Evolutionary conservation across 2,797 vertebrate species (phyloP).

Genomic region (Hyperoplus lanceolatus): DNA sequence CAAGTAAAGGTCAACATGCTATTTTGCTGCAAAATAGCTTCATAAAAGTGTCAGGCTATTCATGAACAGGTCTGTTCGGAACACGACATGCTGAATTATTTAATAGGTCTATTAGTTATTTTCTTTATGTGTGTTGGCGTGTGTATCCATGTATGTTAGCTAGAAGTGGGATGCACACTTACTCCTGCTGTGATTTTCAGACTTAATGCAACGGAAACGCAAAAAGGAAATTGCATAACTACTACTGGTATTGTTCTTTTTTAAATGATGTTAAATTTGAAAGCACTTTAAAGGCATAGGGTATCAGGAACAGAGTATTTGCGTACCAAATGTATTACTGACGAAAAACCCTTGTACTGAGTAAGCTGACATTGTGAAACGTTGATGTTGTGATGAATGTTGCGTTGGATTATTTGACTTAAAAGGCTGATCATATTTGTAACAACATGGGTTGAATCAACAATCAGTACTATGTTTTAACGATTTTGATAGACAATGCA

Average conservation of each 20-base stretch:
- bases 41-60: not conserved
- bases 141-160: not conserved
- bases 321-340: not conserved
- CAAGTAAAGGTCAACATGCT: conserved; percentile 7
- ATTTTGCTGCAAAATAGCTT: not conserved
- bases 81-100: not conserved
- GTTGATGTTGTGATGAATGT: not conserved
- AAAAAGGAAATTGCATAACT: not conserved
- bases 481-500: not conserved
- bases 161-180: not conserved
- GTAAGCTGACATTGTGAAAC: not conserved
- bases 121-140: not conserved
- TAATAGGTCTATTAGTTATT: not conserved
- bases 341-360: not conserved
- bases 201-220: not conserved
- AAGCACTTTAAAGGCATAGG: not conserved
- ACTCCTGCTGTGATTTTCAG: not conserved
- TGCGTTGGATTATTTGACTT: not conserved
- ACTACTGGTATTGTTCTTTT: not conserved
- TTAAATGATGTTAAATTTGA: not conserved
- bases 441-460: not conserved
- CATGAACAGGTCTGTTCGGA: not conserved
- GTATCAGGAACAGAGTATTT: not conserved
- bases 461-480: not conserved
- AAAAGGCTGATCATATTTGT: not conserved